Evolutionary conservation across 2,888 invertebrate species (phyloP).

Genomic region (Miltochrista miniata): DNA sequence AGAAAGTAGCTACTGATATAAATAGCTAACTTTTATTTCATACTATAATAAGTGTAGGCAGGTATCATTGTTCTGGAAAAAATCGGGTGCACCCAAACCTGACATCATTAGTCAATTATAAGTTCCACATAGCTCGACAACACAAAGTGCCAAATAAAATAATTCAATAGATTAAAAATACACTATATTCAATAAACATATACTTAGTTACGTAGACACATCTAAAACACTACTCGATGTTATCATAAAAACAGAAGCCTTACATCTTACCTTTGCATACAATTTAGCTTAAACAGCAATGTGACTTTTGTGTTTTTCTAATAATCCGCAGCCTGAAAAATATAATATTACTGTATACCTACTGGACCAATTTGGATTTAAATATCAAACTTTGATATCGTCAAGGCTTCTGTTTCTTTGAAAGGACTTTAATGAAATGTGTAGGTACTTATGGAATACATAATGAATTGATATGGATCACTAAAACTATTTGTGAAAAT

Average conservation of each 20-base stretch:
- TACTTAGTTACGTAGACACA: conserved; percentile 35
- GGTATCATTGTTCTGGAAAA: no score
- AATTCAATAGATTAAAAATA: conserved; percentile 47
- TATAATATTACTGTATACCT: conserved; percentile 42
- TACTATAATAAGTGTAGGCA: no score
- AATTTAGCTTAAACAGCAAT: conserved; percentile 72
- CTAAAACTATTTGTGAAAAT: conserved; percentile 7
- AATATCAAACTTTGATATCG: conserved; percentile 6
- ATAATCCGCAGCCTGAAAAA: conserved; percentile 73
- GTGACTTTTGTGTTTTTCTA: conserved; percentile 76
- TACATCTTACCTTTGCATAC: conserved; percentile 52
- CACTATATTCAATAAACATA: conserved; percentile 44
- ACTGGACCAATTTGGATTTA: conserved; percentile 7
- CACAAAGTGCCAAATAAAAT: conserved; percentile 32
- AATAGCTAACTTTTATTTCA: no score
- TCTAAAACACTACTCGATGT: conserved; percentile 24
- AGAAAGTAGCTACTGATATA: no score
- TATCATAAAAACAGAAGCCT: conserved; percentile 69
- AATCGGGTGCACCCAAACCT: no score
- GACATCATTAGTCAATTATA: no score
- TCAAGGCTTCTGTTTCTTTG: conserved; percentile 58
- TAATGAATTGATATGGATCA: conserved; percentile 12
- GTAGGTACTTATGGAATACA: conserved; percentile 5
- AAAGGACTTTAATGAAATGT: conserved; percentile 21
- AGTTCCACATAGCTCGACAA: no score